Evolutionary conservation across 1,140 invertebrate species (phyloP).

Genomic region (Magallana ariakensis): DNA sequence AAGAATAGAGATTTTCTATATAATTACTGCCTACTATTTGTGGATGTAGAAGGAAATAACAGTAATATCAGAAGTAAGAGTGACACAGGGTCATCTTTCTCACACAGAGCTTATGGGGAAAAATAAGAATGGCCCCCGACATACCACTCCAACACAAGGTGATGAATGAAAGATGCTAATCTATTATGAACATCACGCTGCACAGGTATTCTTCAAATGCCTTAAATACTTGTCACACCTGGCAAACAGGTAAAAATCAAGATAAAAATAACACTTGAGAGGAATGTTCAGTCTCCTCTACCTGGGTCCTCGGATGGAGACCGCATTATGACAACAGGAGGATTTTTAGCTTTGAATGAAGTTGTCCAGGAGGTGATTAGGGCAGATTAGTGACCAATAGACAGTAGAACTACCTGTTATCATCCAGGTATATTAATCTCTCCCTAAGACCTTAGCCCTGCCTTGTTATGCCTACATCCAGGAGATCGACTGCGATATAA

Average conservation of each 20-base stretch:
- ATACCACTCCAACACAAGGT: background rate
- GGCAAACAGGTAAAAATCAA: conserved; percentile 17
- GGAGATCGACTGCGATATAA: conserved; percentile 8
- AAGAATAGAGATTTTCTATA: too few species aligned
- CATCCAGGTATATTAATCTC: background rate
- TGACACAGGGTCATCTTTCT: background rate
- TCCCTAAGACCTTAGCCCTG: background rate
- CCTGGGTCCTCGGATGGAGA: background rate
- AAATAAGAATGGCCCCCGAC: background rate
- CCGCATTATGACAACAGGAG: background rate
- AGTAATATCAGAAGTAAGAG: background rate
- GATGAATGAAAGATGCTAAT: conserved; percentile 22
- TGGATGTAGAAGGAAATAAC: background rate
- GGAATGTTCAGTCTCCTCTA: background rate
- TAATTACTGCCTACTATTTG: too few species aligned
- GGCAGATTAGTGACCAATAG: background rate
- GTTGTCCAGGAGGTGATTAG: background rate
- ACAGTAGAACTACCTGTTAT: background rate
- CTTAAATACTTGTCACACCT: conserved; percentile 26
- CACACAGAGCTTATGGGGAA: background rate
- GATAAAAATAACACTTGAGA: background rate
- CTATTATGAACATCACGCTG: conserved; percentile 24
- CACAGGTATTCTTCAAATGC: conserved; percentile 16
- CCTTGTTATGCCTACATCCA: background rate
- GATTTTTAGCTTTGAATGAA: background rate